Evolutionary conservation across 2,797 vertebrate species (phyloP).

Genomic region (Alectoris magna): DNA sequence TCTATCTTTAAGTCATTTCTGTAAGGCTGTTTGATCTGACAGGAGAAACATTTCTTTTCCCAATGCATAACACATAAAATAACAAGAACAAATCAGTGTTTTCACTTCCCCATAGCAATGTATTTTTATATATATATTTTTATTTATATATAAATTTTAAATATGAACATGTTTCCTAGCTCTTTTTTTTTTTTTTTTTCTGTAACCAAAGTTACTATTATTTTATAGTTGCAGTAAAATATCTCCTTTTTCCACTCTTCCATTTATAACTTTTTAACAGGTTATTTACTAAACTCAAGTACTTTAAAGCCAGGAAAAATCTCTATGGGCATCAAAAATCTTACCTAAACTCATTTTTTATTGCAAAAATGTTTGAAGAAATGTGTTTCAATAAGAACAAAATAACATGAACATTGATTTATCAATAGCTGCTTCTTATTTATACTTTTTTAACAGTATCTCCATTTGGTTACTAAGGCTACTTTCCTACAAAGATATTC

Average conservation of each 20-base stretch:
- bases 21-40: background rate
- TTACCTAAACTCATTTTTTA: background rate
- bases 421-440: background rate
- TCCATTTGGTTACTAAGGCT: background rate
- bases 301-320: background rate
- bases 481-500: background rate
- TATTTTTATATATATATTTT: slow-evolving; percentile 3
- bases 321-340: background rate
- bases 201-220: background rate
- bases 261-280: background rate
- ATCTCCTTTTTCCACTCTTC: background rate
- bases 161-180: background rate
- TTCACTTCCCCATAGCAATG: background rate
- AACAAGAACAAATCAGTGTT: background rate
- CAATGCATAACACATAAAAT: background rate
- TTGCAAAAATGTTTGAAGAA: background rate
- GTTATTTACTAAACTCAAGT: slow-evolving; percentile 8
- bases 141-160: background rate
- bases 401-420: background rate
- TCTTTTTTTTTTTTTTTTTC: background rate
- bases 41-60: background rate
- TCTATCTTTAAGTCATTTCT: slow-evolving; percentile 14
- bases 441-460: background rate
- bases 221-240: background rate
- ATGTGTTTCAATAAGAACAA: background rate